Percentiles rank a stretch among this genome's conserved stretches.
Evolutionary conservation across 2,113 vertebrate genomes (phyloP).

Genomic region (Rhinichthys klamathensis): DNA sequence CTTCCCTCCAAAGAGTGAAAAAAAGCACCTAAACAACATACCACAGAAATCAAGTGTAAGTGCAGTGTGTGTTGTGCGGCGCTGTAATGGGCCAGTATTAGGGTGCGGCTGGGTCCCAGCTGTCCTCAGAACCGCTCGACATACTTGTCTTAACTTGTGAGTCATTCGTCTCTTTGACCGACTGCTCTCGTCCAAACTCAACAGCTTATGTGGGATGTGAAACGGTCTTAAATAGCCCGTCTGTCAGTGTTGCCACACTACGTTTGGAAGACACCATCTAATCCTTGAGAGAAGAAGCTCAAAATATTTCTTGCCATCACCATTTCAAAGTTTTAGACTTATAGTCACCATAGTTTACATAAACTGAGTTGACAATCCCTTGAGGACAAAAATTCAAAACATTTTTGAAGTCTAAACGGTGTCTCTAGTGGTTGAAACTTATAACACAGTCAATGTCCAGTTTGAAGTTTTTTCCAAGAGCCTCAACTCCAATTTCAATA

Average conservation of each 20-base stretch:
- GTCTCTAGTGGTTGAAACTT: not conserved
- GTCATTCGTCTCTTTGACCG: conserved; percentile 58
- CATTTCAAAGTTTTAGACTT: not conserved
- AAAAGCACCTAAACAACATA: conserved; percentile 24
- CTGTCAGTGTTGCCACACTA: not conserved
- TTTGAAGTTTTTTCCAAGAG: too few species aligned
- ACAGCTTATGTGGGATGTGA: conserved; percentile 59
- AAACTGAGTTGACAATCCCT: not conserved
- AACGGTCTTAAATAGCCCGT: conserved; percentile 51
- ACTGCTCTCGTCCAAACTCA: conserved; percentile 52
- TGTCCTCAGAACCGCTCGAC: conserved; percentile 39
- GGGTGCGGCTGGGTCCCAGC: conserved; percentile 34
- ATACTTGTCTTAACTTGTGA: conserved; percentile 62
- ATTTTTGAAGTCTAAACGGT: not conserved
- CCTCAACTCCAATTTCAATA: not conserved
- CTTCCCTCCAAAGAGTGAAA: conserved; percentile 22
- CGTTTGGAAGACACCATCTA: conserved; percentile 15
- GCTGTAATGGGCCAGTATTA: conserved; percentile 10
- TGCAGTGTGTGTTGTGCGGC: conserved; percentile 16
- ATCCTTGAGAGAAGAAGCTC: not conserved
- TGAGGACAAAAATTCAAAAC: not conserved
- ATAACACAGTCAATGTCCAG: too few species aligned
- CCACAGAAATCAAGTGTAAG: not conserved
- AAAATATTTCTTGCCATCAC: not conserved
- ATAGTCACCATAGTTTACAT: not conserved